Evolutionary conservation across 2,888 invertebrate genomes (phyloP), one percentile per base, ranked within the genome.

Genomic region (Biston stratarius): DNA sequence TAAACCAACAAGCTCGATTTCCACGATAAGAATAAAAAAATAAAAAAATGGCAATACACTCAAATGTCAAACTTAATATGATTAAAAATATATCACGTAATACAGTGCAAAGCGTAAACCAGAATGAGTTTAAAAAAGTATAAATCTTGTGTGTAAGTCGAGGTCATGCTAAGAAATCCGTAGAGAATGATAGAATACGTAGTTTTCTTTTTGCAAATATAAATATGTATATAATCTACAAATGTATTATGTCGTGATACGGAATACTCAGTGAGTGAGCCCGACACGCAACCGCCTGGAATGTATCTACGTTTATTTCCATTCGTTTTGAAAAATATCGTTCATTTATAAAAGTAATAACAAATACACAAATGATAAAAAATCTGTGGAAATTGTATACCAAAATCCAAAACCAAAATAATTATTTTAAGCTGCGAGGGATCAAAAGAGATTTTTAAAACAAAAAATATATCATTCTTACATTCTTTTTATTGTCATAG

Each of bases 401-500:
- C 88, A 87, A 78, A 83, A 77, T 85, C 87, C 89, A 89, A 89
- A 83, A 88, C 87, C 88, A 78, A 84, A 82, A 81, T 80, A 81
- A 76, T 73, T 67, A 67, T 57, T 64, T 12, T 42, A 53, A 52
- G 47, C 33, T 68, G 57, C 51, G 57, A 58, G 57, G 59, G 53
- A 59, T 38, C 55, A 69, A 63, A 61, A 52, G 61, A 64, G 60
- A 36, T 42, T 38, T 58, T 24, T 65, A 68, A 12, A 65, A 64
- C 57, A 65, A 65, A 48, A 51, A 73, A 70, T 69, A 75, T 71
- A 61, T 68, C 72, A 74, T 75, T 67, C 49, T 73, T 77, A 74
- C 73, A 69, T 73, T 69, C 73, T 65, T 73, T 79, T 83, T 83
- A 83, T 83, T 83, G 83, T 83, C 83, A 78, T 81, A 76, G 77